Evolutionary conservation across 2,888 invertebrate genomes (phyloP), one percentile per base, ranked within the genome.

Genomic region (Plebejus argus): DNA sequence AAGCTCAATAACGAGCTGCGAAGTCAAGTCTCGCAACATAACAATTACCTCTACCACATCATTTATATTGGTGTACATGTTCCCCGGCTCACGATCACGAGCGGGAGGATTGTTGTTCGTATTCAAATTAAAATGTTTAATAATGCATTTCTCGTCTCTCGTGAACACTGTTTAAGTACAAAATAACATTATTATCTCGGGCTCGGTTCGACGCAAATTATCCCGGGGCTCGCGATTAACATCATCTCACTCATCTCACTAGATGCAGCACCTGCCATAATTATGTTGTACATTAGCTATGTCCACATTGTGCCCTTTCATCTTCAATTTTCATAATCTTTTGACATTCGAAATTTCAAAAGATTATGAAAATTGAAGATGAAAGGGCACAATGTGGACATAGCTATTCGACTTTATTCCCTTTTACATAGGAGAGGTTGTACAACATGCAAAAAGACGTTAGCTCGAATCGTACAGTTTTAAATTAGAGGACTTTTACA

Each of bases 111-210:
- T 70, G 18, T 18, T 33, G 18, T 18, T 71, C 20, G 33, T 71
- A 71, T 71, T n/a, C 39, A 39, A 71, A 35, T 39, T 71, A 33
- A 71, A 71, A 71, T 71, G 70, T 70, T 70, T 70, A 70, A 70
- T 39, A 71, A 35, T 35, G 33, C 71, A 71, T 28, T 33, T 33
- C 70, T 70, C 35, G 70, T 70, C 33, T 33, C 35, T 18, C 35
- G 33, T n/a, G 39, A 71, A 71, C 71, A 39, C 10, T 45, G 45
- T 20, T 15, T n/a, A 77, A 70, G 18, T 71, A 76, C 18, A 15
- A 70, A 56, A 78, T 53, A 53, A 76, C 45, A 75, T 53, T 70
- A 70, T n/a, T 70, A 70, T 35, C 39, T 70, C 35, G n/a, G 10
- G 39, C 35, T 71, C 39, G 71, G 71, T 71, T 20, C 39, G n/a